Evolutionary conservation across 2,888 invertebrate genomes (phyloP).

Genomic region (Phrixothrix hirtus): DNA sequence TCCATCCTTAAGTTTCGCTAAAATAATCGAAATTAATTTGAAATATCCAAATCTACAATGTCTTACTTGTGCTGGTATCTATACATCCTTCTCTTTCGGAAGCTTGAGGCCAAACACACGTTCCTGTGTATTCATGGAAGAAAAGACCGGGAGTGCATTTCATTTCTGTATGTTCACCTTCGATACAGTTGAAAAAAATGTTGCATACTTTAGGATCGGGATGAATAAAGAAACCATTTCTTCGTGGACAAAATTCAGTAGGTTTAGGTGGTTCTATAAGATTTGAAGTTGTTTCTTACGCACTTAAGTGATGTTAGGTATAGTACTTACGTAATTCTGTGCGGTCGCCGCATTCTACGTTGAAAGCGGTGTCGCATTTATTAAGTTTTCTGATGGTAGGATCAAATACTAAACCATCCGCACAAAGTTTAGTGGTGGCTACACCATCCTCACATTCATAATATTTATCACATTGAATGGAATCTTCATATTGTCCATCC

Average conservation of each 20-base stretch:
- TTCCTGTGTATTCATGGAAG: conserved; percentile 87
- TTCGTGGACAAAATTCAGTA: conserved; percentile 74
- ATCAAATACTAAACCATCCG: conserved; percentile 89
- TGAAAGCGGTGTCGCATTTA: conserved; percentile 92
- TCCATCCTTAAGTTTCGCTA: conserved; percentile 79
- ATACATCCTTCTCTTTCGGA: conserved; percentile 76
- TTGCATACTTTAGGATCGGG: conserved; percentile 81
- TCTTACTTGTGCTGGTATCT: conserved; percentile 54
- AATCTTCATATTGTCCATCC: conserved; percentile 80
- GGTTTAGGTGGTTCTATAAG: conserved; percentile 75
- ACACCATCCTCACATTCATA: conserved; percentile 77
- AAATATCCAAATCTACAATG: no score
- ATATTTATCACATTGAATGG: conserved; percentile 84
- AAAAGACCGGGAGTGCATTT: conserved; percentile 87
- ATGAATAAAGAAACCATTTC: conserved; percentile 90
- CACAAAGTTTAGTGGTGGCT: conserved; percentile 76
- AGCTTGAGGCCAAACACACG: conserved; percentile 87
- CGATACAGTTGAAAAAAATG: conserved; percentile 87
- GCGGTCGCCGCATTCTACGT: conserved; percentile 87
- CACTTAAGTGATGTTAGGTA: no score
- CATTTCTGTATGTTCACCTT: conserved; percentile 77
- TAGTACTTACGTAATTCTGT: conserved; percentile 84
- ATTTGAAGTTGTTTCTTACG: no score
- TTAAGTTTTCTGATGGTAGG: conserved; percentile 81
- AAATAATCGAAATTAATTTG: neutral